Conservation (phyloP, 2,113 vertebrate genomes). For the Dolichallabes microphthalmus region DNA sequence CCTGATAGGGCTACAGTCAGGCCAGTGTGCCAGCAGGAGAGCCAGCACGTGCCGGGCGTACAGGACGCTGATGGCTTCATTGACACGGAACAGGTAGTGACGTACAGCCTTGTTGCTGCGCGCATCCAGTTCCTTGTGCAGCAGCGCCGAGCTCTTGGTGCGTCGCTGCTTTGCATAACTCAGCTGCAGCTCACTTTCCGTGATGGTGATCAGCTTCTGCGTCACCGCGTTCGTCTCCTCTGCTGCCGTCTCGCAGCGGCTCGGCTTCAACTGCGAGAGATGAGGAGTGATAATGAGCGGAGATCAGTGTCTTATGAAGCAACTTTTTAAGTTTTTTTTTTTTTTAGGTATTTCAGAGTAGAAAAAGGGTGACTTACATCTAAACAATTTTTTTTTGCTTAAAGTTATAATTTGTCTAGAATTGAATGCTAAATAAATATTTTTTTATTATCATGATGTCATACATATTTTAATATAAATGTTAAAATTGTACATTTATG, state of each 20-base stretch:
- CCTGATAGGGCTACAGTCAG: conserved; percentile 75
- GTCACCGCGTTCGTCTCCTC: conserved; percentile 86
- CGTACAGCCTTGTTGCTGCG: conserved; percentile 86
- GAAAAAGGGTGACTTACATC: too few species aligned
- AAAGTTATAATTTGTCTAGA: not conserved
- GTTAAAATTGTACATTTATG: too few species aligned
- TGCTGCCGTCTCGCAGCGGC: conserved; percentile 83
- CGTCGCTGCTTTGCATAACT: conserved; percentile 93
- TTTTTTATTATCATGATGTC: not conserved
- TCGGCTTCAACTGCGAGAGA: conserved; percentile 81
- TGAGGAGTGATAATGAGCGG: not conserved
- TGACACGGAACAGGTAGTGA: conserved; percentile 90
- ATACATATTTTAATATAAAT: too few species aligned
- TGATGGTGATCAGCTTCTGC: conserved; percentile 95
- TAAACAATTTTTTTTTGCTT: not conserved
- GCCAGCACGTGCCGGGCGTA: conserved; percentile 93
- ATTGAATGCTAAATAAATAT: not conserved
- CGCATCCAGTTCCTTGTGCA: conserved; percentile 93
- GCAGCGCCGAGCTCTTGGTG: conserved; percentile 88
- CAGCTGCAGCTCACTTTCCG: conserved; percentile 90
- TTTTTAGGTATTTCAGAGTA: too few species aligned
- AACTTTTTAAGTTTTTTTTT: too few species aligned
- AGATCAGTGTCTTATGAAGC: not conserved
- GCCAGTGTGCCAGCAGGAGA: conserved; percentile 88
- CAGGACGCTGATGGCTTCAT: conserved; percentile 90